Percentiles rank a stretch among this genome's conserved stretches.
These are phyloP conservation scores for Corythornis cristatus DNA, from an alignment of 2,113 vertebrate genomes.

Conservation along the genomic window DNA sequence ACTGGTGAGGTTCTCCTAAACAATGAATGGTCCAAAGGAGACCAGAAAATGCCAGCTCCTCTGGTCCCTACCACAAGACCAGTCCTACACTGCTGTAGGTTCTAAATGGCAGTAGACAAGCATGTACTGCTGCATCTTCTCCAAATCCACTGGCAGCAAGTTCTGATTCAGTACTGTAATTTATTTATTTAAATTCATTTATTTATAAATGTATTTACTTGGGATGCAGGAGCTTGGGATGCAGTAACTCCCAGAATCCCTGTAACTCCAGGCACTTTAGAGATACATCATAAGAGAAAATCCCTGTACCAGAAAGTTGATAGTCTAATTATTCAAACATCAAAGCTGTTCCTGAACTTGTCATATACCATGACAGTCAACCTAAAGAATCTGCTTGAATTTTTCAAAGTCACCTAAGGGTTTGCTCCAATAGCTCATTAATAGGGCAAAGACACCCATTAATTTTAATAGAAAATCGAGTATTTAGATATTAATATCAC, in stretches of 20 bases:
- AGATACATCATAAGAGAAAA: background rate
- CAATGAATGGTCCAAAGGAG: background rate
- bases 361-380: constrained; percentile 23
- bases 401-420: constrained; percentile 49
- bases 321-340: constrained; percentile 53
- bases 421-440: constrained; percentile 58
- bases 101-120: background rate
- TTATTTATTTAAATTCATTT: background rate
- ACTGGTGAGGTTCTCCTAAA: background rate
- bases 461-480: constrained; percentile 58
- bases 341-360: constrained; percentile 47
- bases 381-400: constrained; percentile 13
- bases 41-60: background rate
- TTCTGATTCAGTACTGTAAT: background rate
- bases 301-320: constrained; percentile 7
- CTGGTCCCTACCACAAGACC: background rate
- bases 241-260: background rate
- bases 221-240: background rate
- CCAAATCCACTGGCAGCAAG: background rate
- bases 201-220: background rate
- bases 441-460: constrained; percentile 44
- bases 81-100: background rate
- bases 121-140: background rate
- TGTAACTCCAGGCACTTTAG: constrained; percentile 5
- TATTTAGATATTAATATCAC: constrained; percentile 22